Conservation (phyloP, 2,113 vertebrate genomes). For the Varanus komodoensis region DNA sequence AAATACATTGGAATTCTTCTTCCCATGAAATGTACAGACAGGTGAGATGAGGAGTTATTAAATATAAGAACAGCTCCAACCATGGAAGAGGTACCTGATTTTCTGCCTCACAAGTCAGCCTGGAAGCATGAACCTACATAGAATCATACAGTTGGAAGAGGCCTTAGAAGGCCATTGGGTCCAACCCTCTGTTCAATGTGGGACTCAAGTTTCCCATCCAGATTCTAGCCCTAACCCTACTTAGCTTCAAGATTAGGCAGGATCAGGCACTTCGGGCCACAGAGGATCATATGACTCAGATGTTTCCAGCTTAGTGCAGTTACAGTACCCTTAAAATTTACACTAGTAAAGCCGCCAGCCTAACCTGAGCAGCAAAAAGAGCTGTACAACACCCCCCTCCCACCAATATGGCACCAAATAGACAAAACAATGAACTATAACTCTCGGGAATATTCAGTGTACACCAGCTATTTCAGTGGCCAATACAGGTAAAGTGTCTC, state of each 20-base stretch:
- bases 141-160: too few relatives aligned
- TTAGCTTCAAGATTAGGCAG: too few relatives aligned
- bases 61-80: neutral
- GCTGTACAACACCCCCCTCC: neutral
- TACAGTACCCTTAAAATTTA: neutral
- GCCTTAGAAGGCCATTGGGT: too few relatives aligned
- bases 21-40: neutral
- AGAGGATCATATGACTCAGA: neutral
- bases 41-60: neutral
- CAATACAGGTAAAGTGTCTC: neutral
- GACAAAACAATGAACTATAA: neutral
- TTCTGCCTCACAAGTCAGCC: neutral
- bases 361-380: neutral
- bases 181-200: too few relatives aligned
- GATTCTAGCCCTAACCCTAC: too few relatives aligned
- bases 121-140: neutral
- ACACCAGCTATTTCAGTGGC: neutral
- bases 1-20: too few relatives aligned
- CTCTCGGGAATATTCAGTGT: neutral
- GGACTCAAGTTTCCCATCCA: too few relatives aligned
- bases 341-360: neutral
- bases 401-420: neutral
- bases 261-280: too few relatives aligned
- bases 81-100: neutral
- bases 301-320: neutral